Evolutionary conservation across 2,797 vertebrate species (phyloP), one percentile per base, ranked within the genome.

Genomic region (Tadarida brasiliensis): DNA sequence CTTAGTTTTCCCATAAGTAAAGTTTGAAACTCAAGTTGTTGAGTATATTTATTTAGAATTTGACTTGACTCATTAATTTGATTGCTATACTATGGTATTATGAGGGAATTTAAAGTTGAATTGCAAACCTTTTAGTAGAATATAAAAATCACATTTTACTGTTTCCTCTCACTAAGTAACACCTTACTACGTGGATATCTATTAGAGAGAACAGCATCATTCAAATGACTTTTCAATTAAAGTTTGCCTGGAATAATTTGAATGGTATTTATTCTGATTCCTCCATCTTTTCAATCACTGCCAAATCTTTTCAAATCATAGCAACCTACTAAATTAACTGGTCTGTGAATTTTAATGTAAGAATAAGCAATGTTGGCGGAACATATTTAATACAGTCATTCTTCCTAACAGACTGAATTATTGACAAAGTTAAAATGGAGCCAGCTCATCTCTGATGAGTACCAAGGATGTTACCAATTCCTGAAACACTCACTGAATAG

Each of bases 171-270:
- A 88, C 35, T 76, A 67, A 57, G 20, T 65, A 90, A 65, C n/a
- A 81, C 8, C 80, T 94, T 89, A 30, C 26, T 82, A 19, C 22
- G 30, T 57, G 24, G 63, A 0, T 73, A 73, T 51, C 74, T 86
- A n/a, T 26, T 73, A 73, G 30, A 76, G 56, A 77, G 30, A 83
- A 87, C 1, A 65, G 49, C 12, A 78, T 65, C n/a, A 35, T 85
- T 91, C 47, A 94, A 94, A 85, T 74, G 61, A 70, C 65, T 95
- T 95, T 96, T 95, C 70, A 86, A 65, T 96, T 76, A 91, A 95
- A 84, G 26, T 20, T 89, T 91, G n/a, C 71, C 44, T 77, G 70
- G 63, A 20, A 76, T 83, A 87, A 85, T 92, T 87, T 84, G 24
- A 90, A 61, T 90, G 84, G 80, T 94, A 87, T 93, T 96, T 96